Base-by-base conservation (phyloP, 2,888 invertebrate genomes). In the Anticlea derivata region DNA sequence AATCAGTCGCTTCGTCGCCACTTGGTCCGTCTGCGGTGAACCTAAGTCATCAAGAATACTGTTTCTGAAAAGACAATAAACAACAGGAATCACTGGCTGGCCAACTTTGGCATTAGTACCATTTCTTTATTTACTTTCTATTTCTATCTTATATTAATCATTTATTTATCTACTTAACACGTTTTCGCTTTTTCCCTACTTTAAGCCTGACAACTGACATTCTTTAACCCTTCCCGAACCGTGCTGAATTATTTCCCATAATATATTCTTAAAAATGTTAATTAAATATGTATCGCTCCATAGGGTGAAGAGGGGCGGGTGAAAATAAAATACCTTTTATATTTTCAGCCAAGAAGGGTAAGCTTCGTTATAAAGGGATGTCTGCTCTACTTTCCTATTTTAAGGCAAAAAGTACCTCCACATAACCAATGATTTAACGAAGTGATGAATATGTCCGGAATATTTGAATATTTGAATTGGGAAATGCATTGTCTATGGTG, bases 251-350 rank as follows among this genome's bases (percentile, higher is more conserved):
- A 83, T 80, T 77, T 73, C 73, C 63, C 66, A 74, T 76, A 82
- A 79, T 78, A 83, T 80, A 82, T 83, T 85, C 82, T 85, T 86
- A 66, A 75, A 80, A 83, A 83, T 78, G 75, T 74, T 78, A 74
- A 75, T 83, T 75, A 67, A 78, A 79, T 77, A 83, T 80, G 65
- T 64, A 81, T 65, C 59, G 27, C 61, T 67, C 66, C 65, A 63
- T 61, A 73, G 75, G 70, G 68, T 75, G 69, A 57, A 60, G 60
- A 58, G 61, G 67, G 57, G 49, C 50, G 60, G 53, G 43, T 57
- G 50, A 58, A 73, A 70, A 72, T 70, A 70, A 66, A 72, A 65
- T 61, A 64, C 64, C 66, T 64, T 68, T 63, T 58, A 62, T 61
- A 64, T 63, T 65, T 60, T 58, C 50, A 39, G 40, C 52, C 52